A percentile compares a stretch with the other conserved stretches of the same genome.
Evolutionary conservation across 1,140 invertebrate species (phyloP).

Genomic region (Bombyx mori): ASM3026992v2 NC_085112.1:6192501-6193000

Average conservation of each 20-base stretch:
- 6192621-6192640: slow-evolving; percentile 72
- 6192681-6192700: slow-evolving; percentile 28
- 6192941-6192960: too few relatives aligned
- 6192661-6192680: slow-evolving; percentile 69
- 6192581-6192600: slow-evolving; percentile 33
- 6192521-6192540: slow-evolving; percentile 18
- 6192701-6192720: slow-evolving; percentile 11
- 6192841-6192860: neutral
- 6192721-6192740: neutral
- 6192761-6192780: slow-evolving; percentile 9
- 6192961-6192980: too few relatives aligned
- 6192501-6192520: slow-evolving; percentile 22
- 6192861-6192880: too few relatives aligned
- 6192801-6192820: neutral
- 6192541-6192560: slow-evolving; percentile 39
- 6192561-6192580: slow-evolving; percentile 25
- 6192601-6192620: slow-evolving; percentile 65
- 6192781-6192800: neutral
- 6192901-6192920: too few relatives aligned
- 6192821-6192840: neutral
- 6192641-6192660: slow-evolving; percentile 68
- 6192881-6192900: too few relatives aligned
- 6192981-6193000: too few relatives aligned
- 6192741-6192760: too few relatives aligned
- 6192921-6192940: too few relatives aligned